Percentiles rank a stretch among this genome's conserved stretches.
phyloP scores from a whole-genome alignment of 2,113 vertebrate species.

The Notarius quadriscutis region DNA sequence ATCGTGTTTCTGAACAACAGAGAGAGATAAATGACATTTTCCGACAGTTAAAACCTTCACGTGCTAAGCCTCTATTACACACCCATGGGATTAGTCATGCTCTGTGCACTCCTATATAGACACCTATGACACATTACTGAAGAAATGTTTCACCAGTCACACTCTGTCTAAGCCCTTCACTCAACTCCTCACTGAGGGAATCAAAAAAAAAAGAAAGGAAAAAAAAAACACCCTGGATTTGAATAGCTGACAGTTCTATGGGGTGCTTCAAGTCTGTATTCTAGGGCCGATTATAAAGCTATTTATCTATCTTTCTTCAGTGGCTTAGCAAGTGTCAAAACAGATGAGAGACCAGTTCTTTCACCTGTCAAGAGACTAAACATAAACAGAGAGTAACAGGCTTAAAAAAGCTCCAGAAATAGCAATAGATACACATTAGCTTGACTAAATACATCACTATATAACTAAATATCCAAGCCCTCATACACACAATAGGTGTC shows the following conservation, averaged over 20 bases:
- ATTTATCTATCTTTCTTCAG: slow-evolving; percentile 75
- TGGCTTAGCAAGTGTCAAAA: slow-evolving; percentile 77
- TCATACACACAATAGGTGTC: neutral
- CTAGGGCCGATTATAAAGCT: slow-evolving; percentile 60
- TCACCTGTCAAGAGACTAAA: slow-evolving; percentile 76
- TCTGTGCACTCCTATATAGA: slow-evolving; percentile 17
- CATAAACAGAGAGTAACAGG: slow-evolving; percentile 4
- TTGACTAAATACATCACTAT: neutral
- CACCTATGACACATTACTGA: slow-evolving; percentile 19
- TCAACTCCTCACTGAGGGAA: slow-evolving; percentile 43
- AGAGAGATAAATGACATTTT: slow-evolving; percentile 5
- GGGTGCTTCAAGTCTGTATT: slow-evolving; percentile 27
- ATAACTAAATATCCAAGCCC: neutral
- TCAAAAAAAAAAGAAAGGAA: slow-evolving; percentile 1
- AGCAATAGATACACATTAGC: neutral
- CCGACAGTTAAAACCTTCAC: slow-evolving; percentile 1
- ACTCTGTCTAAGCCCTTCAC: slow-evolving; percentile 28
- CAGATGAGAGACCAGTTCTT: slow-evolving; percentile 64
- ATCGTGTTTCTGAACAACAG: neutral
- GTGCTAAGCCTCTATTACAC: slow-evolving; percentile 30
- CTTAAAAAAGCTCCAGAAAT: neutral
- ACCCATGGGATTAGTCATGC: slow-evolving; percentile 27
- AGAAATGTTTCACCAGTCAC: slow-evolving; percentile 5
- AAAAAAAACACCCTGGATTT: slow-evolving; percentile 15
- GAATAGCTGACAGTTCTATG: slow-evolving; percentile 15